Evolutionary conservation across 2,797 vertebrate species (phyloP).

Genomic region (Danio jaintianensis): DNA sequence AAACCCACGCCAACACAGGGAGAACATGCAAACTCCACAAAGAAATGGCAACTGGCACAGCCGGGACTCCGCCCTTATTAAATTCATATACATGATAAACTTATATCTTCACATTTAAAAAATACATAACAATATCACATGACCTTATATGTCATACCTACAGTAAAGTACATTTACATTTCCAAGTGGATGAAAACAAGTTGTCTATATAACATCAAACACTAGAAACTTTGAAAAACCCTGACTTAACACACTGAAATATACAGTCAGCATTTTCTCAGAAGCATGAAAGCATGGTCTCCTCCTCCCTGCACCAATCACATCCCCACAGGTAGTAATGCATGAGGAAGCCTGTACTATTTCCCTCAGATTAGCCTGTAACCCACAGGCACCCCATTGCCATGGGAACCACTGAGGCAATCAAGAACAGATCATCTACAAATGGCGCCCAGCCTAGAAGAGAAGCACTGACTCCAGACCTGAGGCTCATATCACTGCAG

Average conservation of each 20-base stretch:
- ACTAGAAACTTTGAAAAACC: not conserved
- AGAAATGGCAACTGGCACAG: no score
- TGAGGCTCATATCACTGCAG: not conserved
- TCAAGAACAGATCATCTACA: conserved; percentile 22
- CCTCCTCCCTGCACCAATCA: not conserved
- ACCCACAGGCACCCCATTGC: conserved; percentile 6
- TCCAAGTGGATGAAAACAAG: not conserved
- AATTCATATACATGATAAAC: no score
- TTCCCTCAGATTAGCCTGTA: conserved; percentile 15
- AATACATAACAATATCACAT: no score
- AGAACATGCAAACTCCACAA: no score
- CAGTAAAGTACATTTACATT: no score
- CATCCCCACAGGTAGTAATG: conserved; percentile 7
- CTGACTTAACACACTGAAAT: conserved; percentile 2
- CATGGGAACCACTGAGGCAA: conserved; percentile 38
- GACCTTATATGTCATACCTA: no score
- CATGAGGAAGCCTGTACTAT: not conserved
- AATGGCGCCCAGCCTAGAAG: conserved; percentile 13
- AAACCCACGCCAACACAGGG: no score
- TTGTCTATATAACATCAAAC: not conserved
- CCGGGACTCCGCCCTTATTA: no score
- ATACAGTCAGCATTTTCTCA: conserved; percentile 24
- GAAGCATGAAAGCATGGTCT: conserved; percentile 1
- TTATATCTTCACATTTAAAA: no score
- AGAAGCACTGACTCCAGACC: not conserved